phyloP scores from a whole-genome alignment of 2,888 invertebrate species.

The Brassicogethes aeneus region DNA sequence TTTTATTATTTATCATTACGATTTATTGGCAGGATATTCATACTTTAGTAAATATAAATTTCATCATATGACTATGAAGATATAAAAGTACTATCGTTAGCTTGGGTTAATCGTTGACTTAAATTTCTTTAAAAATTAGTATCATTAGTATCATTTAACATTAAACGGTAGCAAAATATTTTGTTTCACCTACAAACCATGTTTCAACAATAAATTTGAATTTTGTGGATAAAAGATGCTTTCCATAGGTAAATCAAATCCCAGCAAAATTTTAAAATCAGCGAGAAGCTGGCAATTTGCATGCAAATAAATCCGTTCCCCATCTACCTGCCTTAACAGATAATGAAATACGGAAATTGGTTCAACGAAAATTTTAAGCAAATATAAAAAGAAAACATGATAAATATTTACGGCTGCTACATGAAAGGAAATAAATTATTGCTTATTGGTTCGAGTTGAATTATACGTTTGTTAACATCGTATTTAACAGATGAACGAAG shows the following conservation, averaged over 20 bases:
- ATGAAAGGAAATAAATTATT: not conserved
- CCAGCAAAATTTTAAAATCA: not conserved
- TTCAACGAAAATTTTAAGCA: not conserved
- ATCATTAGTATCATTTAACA: no score
- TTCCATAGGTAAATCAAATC: not conserved
- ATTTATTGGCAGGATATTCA: no score
- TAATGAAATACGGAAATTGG: constrained; percentile 1
- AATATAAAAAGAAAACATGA: constrained; percentile 1
- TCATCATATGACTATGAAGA: no score
- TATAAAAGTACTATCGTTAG: no score
- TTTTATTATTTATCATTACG: no score
- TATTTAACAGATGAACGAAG: not conserved
- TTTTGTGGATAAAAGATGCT: no score
- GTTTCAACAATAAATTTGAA: no score
- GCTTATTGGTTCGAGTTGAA: constrained; percentile 1
- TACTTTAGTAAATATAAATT: no score
- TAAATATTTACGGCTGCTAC: not conserved
- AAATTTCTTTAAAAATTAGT: no score
- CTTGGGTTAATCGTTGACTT: no score
- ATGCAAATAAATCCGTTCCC: not conserved
- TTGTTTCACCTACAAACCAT: no score
- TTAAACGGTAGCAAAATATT: no score
- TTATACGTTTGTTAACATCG: not conserved
- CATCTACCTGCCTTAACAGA: not conserved
- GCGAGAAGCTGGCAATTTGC: not conserved